Conservation (phyloP, 2,888 invertebrate species). For the Calliphora vomitoria region DNA sequence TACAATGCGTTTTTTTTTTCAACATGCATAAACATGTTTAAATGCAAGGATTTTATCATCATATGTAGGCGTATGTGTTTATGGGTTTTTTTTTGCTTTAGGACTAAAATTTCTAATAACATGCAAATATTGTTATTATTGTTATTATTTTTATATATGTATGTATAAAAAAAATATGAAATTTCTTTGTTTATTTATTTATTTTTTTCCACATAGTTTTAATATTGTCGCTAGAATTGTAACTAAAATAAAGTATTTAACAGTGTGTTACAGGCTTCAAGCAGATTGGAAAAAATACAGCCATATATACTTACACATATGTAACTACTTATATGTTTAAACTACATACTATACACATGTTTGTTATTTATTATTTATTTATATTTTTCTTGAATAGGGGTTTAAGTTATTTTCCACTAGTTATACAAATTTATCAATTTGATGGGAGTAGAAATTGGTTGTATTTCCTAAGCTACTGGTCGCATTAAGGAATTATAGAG, state of each 20-base stretch:
- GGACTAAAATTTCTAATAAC: constrained; percentile 40
- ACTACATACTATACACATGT: background rate
- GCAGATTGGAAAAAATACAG: background rate
- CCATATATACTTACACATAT: background rate
- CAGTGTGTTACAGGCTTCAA: constrained; percentile 23
- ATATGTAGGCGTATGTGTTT: background rate
- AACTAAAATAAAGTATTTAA: constrained; percentile 31
- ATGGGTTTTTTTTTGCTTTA: background rate
- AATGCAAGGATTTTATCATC: too few species aligned
- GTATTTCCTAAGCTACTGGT: too few species aligned
- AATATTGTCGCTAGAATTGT: constrained; percentile 28
- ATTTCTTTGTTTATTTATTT: background rate
- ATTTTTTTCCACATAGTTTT: constrained; percentile 23
- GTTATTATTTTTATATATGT: constrained; percentile 7
- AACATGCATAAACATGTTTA: too few species aligned
- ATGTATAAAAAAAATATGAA: too few species aligned
- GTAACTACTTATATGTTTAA: background rate
- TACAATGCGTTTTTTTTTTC: too few species aligned
- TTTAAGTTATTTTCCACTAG: too few species aligned
- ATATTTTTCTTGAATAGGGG: too few species aligned
- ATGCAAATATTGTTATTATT: constrained; percentile 55
- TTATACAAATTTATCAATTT: too few species aligned
- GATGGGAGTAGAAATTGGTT: too few species aligned
- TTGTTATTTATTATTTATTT: background rate
- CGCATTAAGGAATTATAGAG: too few species aligned